Evolutionary conservation across 2,888 invertebrate species (phyloP).

Genomic region (Eledona agricola): DNA sequence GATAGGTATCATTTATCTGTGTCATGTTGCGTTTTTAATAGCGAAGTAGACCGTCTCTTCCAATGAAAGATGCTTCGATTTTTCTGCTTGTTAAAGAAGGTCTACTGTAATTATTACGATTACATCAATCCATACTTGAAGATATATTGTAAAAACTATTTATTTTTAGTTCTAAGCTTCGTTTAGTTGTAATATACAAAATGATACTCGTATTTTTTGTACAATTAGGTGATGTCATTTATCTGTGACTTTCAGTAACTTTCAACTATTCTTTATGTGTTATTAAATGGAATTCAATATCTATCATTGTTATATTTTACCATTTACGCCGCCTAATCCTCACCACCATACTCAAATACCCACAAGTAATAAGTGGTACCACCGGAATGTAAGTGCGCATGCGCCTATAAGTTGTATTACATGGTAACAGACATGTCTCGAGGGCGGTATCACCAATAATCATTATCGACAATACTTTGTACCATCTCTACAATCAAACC

Average conservation of each 20-base stretch:
- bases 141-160: slow-evolving; percentile 27
- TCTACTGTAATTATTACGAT: slow-evolving; percentile 36
- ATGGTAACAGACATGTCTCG: no score
- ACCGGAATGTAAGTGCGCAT: no score
- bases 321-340: slow-evolving; percentile 34
- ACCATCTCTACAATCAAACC: no score
- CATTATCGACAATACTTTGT: no score
- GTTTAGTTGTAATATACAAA: slow-evolving; percentile 6
- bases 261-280: slow-evolving; percentile 37
- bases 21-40: slow-evolving; percentile 39
- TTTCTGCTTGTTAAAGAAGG: slow-evolving; percentile 40
- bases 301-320: slow-evolving; percentile 40
- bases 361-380: no score
- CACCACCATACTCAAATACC: no score
- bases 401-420: no score
- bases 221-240: slow-evolving; percentile 39
- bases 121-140: slow-evolving; percentile 20
- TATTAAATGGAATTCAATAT: slow-evolving; percentile 44
- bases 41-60: slow-evolving; percentile 41
- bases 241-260: slow-evolving; percentile 28
- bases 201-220: slow-evolving; percentile 41
- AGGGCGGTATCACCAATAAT: no score
- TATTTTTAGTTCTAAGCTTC: slow-evolving; percentile 36
- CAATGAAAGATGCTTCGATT: slow-evolving; percentile 32
- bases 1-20: slow-evolving; percentile 48